Percentiles rank a stretch among this genome's conserved stretches.
phyloP scores from a whole-genome alignment of 1,140 invertebrate genomes.

The Listronotus oregonensis region DNA sequence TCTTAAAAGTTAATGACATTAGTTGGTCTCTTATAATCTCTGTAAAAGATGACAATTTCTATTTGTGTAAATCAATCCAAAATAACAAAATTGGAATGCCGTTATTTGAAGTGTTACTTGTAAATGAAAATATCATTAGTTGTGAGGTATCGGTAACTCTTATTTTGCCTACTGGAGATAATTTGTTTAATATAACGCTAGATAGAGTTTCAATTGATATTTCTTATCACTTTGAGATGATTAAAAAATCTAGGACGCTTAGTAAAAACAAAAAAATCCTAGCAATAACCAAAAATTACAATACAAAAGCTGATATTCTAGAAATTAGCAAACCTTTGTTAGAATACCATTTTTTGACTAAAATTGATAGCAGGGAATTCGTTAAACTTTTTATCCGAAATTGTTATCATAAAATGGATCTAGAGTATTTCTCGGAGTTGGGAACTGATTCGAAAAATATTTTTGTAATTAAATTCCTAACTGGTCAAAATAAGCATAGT shows the following conservation, averaged over 20 bases:
- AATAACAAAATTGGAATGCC: constrained; percentile 13
- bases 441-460: constrained; percentile 21
- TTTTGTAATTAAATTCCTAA: constrained; percentile 30
- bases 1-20: constrained; percentile 13
- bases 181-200: constrained; percentile 14
- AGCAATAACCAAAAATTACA: constrained; percentile 25
- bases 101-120: constrained; percentile 28
- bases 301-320: constrained; percentile 4
- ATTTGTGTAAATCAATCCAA: constrained; percentile 18
- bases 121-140: constrained; percentile 18
- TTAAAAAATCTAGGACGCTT: constrained; percentile 10
- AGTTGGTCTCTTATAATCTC: constrained; percentile 27
- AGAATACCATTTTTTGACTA: constrained; percentile 29
- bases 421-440: constrained; percentile 37
- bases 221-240: constrained; percentile 41
- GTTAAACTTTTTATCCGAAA: constrained; percentile 31
- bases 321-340: constrained; percentile 24
- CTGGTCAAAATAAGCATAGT: constrained; percentile 24
- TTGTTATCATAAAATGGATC: constrained; percentile 37
- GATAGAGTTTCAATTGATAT: constrained; percentile 25
- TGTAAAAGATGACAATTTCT: constrained; percentile 11
- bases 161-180: constrained; percentile 11
- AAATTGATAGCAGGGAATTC: constrained; percentile 28
- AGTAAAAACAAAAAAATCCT: constrained; percentile 16
- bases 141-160: constrained; percentile 19